A percentile compares a stretch with the other conserved stretches of the same genome.
phyloP scores from a whole-genome alignment of 2,797 vertebrate species.

The Petrocephalus schoutedeni region DNA sequence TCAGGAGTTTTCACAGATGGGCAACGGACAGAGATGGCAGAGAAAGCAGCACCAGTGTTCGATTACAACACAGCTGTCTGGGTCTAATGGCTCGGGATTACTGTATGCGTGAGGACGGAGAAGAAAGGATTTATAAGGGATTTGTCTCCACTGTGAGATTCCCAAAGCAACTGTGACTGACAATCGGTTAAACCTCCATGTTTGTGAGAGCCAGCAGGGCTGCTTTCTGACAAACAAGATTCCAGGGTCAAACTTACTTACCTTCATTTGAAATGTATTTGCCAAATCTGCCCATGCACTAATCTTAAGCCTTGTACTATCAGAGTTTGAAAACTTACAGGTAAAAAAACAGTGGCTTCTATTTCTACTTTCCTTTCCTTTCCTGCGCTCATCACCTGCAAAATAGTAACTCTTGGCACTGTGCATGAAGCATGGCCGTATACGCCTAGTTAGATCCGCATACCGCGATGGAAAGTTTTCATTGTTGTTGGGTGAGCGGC shows the following conservation, averaged over 20 bases:
- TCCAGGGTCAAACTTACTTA: not conserved
- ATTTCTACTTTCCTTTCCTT: not conserved
- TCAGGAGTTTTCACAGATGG: constrained; percentile 55
- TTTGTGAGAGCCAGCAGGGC: constrained; percentile 27
- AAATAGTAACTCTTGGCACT: not conserved
- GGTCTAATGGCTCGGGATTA: constrained; percentile 68
- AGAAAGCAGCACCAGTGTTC: constrained; percentile 70
- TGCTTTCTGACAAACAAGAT: not conserved
- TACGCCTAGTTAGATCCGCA: not conserved
- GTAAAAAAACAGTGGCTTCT: not conserved
- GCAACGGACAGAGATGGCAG: constrained; percentile 50
- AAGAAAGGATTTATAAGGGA: constrained; percentile 24
- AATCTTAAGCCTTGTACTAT: not conserved
- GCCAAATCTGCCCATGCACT: not conserved
- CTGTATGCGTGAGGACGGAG: constrained; percentile 9
- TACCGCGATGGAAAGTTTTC: not conserved
- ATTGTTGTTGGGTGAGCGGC: not conserved
- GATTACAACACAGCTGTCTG: constrained; percentile 92
- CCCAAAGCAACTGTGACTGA: constrained; percentile 42
- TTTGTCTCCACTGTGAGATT: constrained; percentile 19
- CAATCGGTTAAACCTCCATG: constrained; percentile 50
- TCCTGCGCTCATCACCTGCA: not conserved
- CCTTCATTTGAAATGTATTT: not conserved
- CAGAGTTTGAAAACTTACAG: not conserved
- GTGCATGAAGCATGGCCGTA: not conserved